Base-by-base conservation (phyloP, 2,113 vertebrate genomes). In the Origma solitaria region DNA sequence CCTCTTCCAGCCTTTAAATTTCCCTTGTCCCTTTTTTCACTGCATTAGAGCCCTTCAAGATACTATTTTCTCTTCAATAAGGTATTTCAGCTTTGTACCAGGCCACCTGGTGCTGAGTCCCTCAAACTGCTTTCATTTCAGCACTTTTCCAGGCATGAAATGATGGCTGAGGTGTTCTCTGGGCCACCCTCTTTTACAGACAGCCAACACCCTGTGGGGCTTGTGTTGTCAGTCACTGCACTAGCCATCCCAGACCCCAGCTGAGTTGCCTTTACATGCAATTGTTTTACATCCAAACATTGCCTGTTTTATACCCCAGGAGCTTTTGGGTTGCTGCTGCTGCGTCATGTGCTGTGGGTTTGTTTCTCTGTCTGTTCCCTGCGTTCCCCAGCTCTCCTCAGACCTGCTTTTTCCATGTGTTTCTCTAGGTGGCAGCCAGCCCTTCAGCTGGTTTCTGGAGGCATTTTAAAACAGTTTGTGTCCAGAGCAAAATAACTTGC, bases 41-140 rank as follows among this genome's bases (percentile, higher is more conserved):
- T 51, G 3, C 27, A 2, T 54, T 22, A 22, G 37, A 80, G 24
- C 57, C 38, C 35, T 81, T 66, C 19, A 5, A 23, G 60, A 19
- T 28, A 2, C 31, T 15, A 0, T 50, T 82, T 60, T 69, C 49
- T 50, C 57, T 49, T 51, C 14, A 13, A 0, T 0, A 42, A 79
- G 66, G 4, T 14, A 3, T 45, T 40, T 57, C 60, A 53, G 28
- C 25, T 61, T 57, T 27, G 17, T 35, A 30, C 13, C 42, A 25
- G 51, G 16, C 75, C 35, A 18, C 45, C 38, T 54, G 12, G 10
- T 47, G 13, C 76, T 1, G 20, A 44, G 31, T 40, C 54, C 60
- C 81, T 72, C 23, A 42, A 61, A 65, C 25, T 37, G 51, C 50
- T 89, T 51, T n/a, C 8, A 33, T 35, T 66, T 75, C 54, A 49